Conservation (phyloP, 2,113 vertebrate genomes). For the Petaurus breviceps region DNA sequence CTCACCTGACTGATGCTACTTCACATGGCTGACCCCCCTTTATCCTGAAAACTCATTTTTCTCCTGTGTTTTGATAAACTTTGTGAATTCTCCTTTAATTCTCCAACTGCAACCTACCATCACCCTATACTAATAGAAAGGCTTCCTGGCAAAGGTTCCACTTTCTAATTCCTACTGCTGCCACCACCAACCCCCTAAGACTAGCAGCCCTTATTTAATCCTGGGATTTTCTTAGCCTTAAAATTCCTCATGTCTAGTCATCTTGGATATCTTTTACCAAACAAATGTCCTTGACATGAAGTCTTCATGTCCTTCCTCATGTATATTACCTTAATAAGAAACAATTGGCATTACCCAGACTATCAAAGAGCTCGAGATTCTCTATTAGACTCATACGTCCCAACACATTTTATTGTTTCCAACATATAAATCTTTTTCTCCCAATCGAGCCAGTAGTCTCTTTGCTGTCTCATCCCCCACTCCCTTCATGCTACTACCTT, state of each 20-base stretch:
- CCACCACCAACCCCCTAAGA: background rate
- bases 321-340: background rate
- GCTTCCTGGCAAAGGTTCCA: background rate
- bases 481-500: background rate
- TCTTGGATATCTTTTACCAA: background rate
- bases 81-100: background rate
- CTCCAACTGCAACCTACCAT: background rate
- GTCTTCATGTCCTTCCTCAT: background rate
- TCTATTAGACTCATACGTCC: too few species aligned
- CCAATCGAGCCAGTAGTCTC: too few species aligned
- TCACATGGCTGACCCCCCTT: background rate
- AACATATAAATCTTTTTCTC: background rate
- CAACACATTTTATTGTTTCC: background rate
- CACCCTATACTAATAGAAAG: background rate
- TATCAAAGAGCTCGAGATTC: background rate
- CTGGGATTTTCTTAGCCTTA: background rate
- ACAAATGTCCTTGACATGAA: background rate
- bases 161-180: background rate
- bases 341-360: background rate
- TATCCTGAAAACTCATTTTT: background rate
- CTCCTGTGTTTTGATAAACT: background rate
- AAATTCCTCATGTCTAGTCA: background rate
- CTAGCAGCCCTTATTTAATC: background rate
- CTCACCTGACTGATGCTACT: background rate
- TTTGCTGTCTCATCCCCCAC: background rate